phyloP scores from a whole-genome alignment of 2,888 invertebrate genomes.

The Eustalomyia histrio region DNA sequence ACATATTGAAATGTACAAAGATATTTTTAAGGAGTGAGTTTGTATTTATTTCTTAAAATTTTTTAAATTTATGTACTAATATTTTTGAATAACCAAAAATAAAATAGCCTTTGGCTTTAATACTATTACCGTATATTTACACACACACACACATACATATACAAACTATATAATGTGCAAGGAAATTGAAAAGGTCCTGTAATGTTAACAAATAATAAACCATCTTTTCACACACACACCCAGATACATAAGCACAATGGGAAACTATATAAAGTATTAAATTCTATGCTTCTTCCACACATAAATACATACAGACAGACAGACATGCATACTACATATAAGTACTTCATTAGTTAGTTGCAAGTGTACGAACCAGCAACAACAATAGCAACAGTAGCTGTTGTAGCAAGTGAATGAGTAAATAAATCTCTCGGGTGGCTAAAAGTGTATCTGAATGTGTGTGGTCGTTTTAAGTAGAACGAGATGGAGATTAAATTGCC shows the following conservation, averaged over 20 bases:
- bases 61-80: not conserved
- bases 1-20: not conserved
- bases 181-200: not conserved
- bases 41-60: not conserved
- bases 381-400: conserved; percentile 5
- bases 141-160: not conserved
- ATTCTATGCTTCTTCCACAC: too few relatives aligned
- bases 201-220: not conserved
- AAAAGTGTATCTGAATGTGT: conserved; percentile 8
- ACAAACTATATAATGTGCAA: too few relatives aligned
- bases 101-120: not conserved
- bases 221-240: not conserved
- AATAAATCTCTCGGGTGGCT: conserved; percentile 48
- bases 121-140: not conserved
- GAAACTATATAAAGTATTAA: too few relatives aligned
- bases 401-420: conserved; percentile 32
- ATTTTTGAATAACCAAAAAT: not conserved
- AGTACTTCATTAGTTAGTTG: conserved; percentile 7
- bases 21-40: not conserved
- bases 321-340: not conserved
- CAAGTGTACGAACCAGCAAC: not conserved
- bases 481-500: conserved; percentile 10
- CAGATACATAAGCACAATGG: not conserved
- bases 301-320: too few relatives aligned
- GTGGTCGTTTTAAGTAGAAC: not conserved